A percentile compares a stretch with the other conserved stretches of the same genome.
These are phyloP conservation scores for Rotaria macrura DNA, from an alignment of 2,888 invertebrate genomes.

Conservation along the genomic window DNA sequence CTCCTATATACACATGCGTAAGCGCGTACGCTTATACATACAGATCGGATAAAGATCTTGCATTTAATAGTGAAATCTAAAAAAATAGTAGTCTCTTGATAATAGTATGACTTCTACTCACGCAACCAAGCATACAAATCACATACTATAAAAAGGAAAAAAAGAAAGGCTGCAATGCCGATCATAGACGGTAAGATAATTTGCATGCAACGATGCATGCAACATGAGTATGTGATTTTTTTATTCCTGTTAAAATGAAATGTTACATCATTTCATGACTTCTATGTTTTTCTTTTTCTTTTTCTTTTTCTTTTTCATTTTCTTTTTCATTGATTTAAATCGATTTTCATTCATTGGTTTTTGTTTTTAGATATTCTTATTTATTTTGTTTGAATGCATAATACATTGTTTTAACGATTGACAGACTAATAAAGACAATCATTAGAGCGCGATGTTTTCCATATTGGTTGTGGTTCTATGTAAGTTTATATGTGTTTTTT, in stretches of 20 bases:
- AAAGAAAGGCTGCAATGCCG: neutral
- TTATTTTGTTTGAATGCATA: neutral
- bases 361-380: neutral
- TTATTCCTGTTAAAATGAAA: neutral
- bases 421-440: neutral
- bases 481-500: neutral
- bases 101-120: neutral
- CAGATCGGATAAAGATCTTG: neutral
- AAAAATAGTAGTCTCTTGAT: neutral
- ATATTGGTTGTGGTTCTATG: neutral
- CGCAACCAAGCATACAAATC: neutral
- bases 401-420: neutral
- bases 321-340: neutral
- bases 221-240: neutral
- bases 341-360: neutral
- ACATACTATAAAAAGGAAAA: neutral
- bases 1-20: neutral
- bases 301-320: neutral
- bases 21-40: neutral
- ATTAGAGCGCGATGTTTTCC: neutral
- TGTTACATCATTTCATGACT: neutral
- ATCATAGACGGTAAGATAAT: constrained; percentile 2
- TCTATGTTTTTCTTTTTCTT: too few relatives aligned
- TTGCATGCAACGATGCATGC: neutral
- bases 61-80: neutral